A percentile compares a stretch with the other conserved stretches of the same genome.
Conservation (phyloP, 2,113 vertebrate species). For the Chloropsis cyanopogon region DNA sequence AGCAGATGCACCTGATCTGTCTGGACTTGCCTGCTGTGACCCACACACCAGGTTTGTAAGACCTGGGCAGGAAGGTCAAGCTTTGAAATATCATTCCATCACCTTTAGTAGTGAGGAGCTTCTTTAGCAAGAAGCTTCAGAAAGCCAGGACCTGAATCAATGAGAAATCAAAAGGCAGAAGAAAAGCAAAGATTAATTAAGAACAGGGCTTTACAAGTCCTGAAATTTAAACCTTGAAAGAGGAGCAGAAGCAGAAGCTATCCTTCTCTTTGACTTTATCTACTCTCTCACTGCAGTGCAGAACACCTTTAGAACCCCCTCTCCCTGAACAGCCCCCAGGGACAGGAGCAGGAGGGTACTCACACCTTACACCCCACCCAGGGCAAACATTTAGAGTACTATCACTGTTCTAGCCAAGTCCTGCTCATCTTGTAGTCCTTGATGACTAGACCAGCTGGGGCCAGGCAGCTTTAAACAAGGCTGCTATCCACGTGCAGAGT, state of each 20-base stretch:
- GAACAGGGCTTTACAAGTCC: background rate
- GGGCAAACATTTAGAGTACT: background rate
- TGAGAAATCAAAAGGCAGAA: background rate
- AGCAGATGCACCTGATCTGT: background rate
- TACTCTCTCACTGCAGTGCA: background rate
- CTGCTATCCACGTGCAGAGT: background rate
- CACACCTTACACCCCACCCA: background rate
- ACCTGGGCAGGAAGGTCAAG: background rate
- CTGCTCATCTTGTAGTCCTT: background rate
- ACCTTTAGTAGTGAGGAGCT: background rate
- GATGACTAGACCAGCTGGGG: background rate
- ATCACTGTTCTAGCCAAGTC: background rate
- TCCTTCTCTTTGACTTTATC: fast-evolving
- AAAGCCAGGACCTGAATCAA: background rate
- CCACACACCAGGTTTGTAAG: background rate
- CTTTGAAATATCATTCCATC: background rate
- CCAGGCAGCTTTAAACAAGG: background rate
- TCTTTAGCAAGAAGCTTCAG: background rate
- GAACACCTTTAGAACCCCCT: background rate
- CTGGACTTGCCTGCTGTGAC: background rate
- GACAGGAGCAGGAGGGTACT: background rate
- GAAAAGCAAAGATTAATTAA: background rate
- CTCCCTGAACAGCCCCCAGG: background rate
- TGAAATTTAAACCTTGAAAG: background rate
- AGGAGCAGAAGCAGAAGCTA: background rate